Conservation (phyloP, 2,888 invertebrate species). For the Hirtodrosophila cameraria region DNA sequence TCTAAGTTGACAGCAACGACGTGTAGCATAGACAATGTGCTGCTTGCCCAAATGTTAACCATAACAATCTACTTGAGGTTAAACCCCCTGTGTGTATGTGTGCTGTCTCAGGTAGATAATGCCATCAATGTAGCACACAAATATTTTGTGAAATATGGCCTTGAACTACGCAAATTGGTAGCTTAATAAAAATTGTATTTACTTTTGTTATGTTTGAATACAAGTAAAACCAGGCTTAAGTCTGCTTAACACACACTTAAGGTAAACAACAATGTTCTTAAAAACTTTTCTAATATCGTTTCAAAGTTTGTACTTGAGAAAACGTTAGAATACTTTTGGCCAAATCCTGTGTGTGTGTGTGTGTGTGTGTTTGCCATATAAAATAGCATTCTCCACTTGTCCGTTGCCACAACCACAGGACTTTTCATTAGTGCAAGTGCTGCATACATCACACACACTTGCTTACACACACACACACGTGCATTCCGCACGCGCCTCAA, state of each 20-base stretch:
- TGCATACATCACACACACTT: slow-evolving; percentile 42
- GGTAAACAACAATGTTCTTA: neutral
- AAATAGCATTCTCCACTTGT: slow-evolving; percentile 18
- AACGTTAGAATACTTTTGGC: neutral
- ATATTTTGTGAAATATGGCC: slow-evolving; percentile 26
- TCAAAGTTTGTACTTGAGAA: slow-evolving; percentile 1
- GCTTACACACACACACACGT: slow-evolving; percentile 14
- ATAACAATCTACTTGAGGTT: slow-evolving; percentile 59
- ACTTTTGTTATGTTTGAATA: slow-evolving; percentile 16
- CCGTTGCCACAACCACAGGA: slow-evolving; percentile 52
- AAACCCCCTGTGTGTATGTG: slow-evolving; percentile 9
- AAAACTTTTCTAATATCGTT: neutral
- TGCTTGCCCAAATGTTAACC: slow-evolving; percentile 49
- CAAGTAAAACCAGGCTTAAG: slow-evolving; percentile 9
- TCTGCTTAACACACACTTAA: slow-evolving; percentile 4
- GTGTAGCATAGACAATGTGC: slow-evolving; percentile 46
- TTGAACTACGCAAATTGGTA: slow-evolving; percentile 36
- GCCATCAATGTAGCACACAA: slow-evolving; percentile 43
- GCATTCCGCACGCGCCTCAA: slow-evolving; percentile 45
- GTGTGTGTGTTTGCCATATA: slow-evolving; percentile 8
- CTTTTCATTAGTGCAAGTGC: slow-evolving; percentile 75
- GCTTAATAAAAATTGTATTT: slow-evolving; percentile 32
- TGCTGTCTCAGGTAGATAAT: slow-evolving; percentile 50
- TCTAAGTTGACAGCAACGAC: slow-evolving; percentile 30
- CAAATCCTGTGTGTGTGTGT: slow-evolving; percentile 1